phyloP scores from a whole-genome alignment of 2,888 invertebrate genomes.

The Lysandra coridon region DNA sequence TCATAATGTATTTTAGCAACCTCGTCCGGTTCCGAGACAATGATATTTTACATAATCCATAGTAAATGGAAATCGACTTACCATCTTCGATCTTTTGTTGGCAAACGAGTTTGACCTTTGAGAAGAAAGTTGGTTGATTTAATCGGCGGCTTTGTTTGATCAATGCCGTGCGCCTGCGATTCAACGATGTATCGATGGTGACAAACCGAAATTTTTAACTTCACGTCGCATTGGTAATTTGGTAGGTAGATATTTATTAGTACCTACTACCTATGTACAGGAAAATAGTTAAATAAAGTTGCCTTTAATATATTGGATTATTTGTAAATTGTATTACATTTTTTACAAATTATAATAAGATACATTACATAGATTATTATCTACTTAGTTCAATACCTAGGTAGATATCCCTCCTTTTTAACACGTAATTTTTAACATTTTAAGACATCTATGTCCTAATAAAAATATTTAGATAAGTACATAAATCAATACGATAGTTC shows the following conservation, averaged over 20 bases:
- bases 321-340: too few species aligned
- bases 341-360: too few species aligned
- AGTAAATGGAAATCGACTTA: slow-evolving; percentile 7
- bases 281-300: too few species aligned
- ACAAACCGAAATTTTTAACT: not conserved
- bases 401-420: too few species aligned
- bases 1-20: not conserved
- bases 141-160: slow-evolving; percentile 26
- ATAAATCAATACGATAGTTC: not conserved
- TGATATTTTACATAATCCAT: slow-evolving; percentile 41
- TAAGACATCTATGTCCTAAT: not conserved
- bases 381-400: too few species aligned
- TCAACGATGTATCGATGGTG: not conserved
- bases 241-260: too few species aligned
- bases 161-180: not conserved
- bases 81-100: slow-evolving; percentile 20
- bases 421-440: not conserved
- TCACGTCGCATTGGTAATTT: too few species aligned
- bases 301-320: too few species aligned
- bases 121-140: slow-evolving; percentile 22
- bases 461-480: not conserved
- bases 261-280: too few species aligned
- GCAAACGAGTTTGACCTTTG: slow-evolving; percentile 22
- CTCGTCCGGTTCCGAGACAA: slow-evolving; percentile 45
- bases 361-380: too few species aligned